Conservation (phyloP, 2,113 vertebrate genomes). For the Apaloderma vittatum region DNA sequence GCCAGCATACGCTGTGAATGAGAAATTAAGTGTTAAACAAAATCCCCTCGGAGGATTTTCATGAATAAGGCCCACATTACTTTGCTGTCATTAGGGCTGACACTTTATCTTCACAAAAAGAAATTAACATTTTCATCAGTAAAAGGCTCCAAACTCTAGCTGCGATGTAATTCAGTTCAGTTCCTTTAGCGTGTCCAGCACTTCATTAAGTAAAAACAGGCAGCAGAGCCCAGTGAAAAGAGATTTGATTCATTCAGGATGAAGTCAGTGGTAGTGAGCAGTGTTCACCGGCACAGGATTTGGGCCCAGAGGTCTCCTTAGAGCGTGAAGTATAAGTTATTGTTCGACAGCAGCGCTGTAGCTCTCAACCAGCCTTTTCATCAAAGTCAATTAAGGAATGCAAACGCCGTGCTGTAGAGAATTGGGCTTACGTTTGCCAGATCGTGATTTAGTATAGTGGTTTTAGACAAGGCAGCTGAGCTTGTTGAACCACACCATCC, state of each 20-base stretch:
- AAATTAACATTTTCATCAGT: conserved; percentile 65
- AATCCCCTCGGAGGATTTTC: conserved; percentile 14
- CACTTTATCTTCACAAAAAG: conserved; percentile 51
- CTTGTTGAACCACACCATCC: neutral
- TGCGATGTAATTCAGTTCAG: conserved; percentile 53
- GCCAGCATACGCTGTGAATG: conserved; percentile 50
- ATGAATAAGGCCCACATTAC: conserved; percentile 27
- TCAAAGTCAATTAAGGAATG: conserved; percentile 43
- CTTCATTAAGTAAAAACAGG: conserved; percentile 68
- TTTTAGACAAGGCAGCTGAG: neutral
- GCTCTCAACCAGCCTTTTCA: conserved; percentile 21
- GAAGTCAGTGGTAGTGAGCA: conserved; percentile 30
- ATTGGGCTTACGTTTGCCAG: neutral
- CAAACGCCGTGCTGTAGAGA: neutral
- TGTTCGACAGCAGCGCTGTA: neutral
- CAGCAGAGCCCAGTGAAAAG: conserved; percentile 27
- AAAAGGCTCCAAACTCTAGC: conserved; percentile 53
- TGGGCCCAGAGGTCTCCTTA: neutral
- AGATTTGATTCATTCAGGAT: conserved; percentile 26
- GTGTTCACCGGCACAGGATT: neutral
- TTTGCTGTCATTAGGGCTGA: conserved; percentile 52
- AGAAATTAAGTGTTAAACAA: conserved; percentile 59
- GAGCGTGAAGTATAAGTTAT: neutral
- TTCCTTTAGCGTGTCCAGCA: conserved; percentile 42
- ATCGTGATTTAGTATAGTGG: neutral